Percentiles rank a stretch among this genome's conserved stretches.
Evolutionary conservation across 2,797 vertebrate species (phyloP).

Genomic region (Muraenolepis orangiensis): DNA sequence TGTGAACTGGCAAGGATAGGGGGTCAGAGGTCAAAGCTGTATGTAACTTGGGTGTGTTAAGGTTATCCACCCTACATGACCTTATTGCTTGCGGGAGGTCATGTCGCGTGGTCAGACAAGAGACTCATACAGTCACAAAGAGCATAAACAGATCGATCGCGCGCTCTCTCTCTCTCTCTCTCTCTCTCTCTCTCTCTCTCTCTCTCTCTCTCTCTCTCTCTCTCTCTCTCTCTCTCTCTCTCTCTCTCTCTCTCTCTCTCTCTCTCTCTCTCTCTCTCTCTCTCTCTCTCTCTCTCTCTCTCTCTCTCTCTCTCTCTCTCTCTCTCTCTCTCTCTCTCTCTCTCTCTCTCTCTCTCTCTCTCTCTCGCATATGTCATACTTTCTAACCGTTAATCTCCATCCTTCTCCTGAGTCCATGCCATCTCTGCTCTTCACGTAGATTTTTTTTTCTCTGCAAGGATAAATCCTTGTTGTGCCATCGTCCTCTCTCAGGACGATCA

Average conservation of each 20-base stretch:
- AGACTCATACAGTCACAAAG: conserved; percentile 31
- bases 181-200: background rate
- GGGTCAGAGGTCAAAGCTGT: background rate
- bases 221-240: background rate
- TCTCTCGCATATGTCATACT: background rate
- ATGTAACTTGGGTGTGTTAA: background rate
- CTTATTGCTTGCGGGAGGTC: background rate
- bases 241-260: background rate
- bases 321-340: background rate
- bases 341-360: background rate
- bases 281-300: background rate
- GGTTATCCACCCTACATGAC: background rate
- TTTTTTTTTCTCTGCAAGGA: background rate
- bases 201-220: background rate
- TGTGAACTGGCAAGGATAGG: background rate
- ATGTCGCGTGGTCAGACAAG: conserved; percentile 20
- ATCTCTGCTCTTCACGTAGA: background rate
- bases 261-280: background rate
- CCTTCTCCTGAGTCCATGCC: background rate
- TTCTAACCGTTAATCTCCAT: conserved; percentile 10
- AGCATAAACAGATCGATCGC: conserved; percentile 16
- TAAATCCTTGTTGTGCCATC: background rate
- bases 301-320: background rate
- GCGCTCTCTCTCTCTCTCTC: background rate
- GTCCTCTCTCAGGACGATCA: background rate